Conservation (phyloP, 2,113 vertebrate species). For the Pelobates fuscus region DNA sequence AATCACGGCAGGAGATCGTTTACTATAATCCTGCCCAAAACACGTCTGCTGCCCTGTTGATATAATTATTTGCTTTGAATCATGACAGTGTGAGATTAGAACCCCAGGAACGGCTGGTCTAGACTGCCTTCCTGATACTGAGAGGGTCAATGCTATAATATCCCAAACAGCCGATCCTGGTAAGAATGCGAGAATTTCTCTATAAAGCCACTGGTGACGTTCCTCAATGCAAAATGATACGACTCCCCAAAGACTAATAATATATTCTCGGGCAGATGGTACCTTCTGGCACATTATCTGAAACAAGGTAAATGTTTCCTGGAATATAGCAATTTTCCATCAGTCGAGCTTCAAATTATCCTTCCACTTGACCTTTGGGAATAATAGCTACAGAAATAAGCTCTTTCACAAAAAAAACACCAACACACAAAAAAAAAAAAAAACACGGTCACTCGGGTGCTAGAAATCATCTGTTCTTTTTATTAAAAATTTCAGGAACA, state of each 20-base stretch:
- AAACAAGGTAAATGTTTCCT: slow-evolving; percentile 3
- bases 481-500: not conserved
- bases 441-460: not conserved
- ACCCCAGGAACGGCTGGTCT: no score
- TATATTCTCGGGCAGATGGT: not conserved
- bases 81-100: no score
- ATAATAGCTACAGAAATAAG: not conserved
- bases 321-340: slow-evolving; percentile 3
- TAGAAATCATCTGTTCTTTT: not conserved
- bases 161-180: no score
- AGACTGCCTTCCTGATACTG: no score
- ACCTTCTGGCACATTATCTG: not conserved
- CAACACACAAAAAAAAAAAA: no score
- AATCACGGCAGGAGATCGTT: no score
- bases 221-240: not conserved
- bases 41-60: no score
- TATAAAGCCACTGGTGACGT: not conserved
- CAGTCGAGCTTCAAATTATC: not conserved
- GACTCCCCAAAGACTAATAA: not conserved
- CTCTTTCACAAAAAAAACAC: not conserved
- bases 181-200: no score
- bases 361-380: slow-evolving; percentile 2
- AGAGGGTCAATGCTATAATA: no score
- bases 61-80: no score
- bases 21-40: no score